phyloP scores from a whole-genome alignment of 2,797 vertebrate genomes.

The Sebastes minor region DNA sequence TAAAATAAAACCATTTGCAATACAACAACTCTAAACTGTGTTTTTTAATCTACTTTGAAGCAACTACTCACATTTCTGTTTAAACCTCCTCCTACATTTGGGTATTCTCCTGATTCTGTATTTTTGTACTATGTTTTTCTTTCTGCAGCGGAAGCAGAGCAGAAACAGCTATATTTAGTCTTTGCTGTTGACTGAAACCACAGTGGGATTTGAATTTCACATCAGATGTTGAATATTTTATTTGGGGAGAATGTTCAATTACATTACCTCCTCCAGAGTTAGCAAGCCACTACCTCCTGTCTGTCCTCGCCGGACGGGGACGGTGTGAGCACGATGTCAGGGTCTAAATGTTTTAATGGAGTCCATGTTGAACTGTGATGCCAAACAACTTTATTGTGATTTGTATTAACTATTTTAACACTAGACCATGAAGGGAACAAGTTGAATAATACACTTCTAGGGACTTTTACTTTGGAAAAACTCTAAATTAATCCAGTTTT shows the following conservation, averaged over 20 bases:
- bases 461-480: too few species aligned
- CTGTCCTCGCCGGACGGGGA: background rate
- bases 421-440: too few species aligned
- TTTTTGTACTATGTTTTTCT: background rate
- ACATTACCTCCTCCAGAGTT: constrained; percentile 13
- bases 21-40: too few species aligned
- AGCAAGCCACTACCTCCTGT: background rate
- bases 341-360: background rate
- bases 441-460: too few species aligned
- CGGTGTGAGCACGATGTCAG: background rate
- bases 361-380: background rate
- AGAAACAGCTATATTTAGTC: constrained; percentile 19
- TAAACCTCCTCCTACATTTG: background rate
- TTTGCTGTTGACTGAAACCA: constrained; percentile 28
- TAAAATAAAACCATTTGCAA: too few species aligned
- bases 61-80: background rate
- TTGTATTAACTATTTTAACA: too few species aligned
- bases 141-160: background rate
- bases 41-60: too few species aligned
- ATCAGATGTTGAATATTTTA: constrained; percentile 54
- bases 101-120: background rate
- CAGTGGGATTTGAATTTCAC: constrained; percentile 40
- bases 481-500: too few species aligned
- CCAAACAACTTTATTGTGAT: fast-evolving
- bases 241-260: constrained; percentile 35